phyloP scores from a whole-genome alignment of 1,140 invertebrate genomes.

The Cephus cinctus region DNA sequence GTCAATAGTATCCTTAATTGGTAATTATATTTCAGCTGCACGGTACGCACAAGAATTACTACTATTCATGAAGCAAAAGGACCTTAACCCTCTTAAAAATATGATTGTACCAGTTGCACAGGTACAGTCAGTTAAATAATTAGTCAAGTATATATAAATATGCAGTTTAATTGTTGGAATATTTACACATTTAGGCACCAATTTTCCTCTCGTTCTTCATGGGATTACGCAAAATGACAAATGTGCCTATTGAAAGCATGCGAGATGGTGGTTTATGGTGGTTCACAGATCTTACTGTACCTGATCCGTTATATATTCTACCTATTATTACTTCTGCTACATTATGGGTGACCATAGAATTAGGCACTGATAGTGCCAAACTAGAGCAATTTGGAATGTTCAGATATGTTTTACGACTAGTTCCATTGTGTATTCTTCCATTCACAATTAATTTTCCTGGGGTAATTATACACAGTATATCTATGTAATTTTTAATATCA shows the following conservation, averaged over 20 bases:
- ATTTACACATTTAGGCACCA: constrained; percentile 65
- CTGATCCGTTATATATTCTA: constrained; percentile 87
- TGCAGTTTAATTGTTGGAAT: constrained; percentile 4
- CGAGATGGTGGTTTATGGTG: constrained; percentile 86
- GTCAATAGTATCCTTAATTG: no score
- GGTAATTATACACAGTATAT: constrained; percentile 54
- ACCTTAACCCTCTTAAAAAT: constrained; percentile 78
- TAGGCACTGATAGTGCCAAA: constrained; percentile 76
- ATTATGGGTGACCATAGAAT: constrained; percentile 77
- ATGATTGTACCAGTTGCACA: constrained; percentile 79
- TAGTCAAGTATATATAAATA: constrained; percentile 1
- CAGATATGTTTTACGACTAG: constrained; percentile 70
- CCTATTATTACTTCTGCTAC: constrained; percentile 84
- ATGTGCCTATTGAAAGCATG: constrained; percentile 85
- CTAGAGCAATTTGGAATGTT: constrained; percentile 66
- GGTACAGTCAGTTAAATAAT: constrained; percentile 49
- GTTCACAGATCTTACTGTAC: constrained; percentile 88
- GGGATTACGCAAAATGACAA: constrained; percentile 80
- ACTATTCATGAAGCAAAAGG: constrained; percentile 77
- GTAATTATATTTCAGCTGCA: constrained; percentile 56
- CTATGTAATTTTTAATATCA: constrained; percentile 2
- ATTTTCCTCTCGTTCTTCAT: constrained; percentile 91
- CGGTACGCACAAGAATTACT: constrained; percentile 73
- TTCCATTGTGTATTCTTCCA: constrained; percentile 83
- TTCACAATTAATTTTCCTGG: constrained; percentile 88